Percentiles rank a stretch among this genome's conserved stretches.
These are phyloP conservation scores for Cyprinella venusta DNA, from an alignment of 2,797 vertebrate species.

Conservation along the genomic window DNA sequence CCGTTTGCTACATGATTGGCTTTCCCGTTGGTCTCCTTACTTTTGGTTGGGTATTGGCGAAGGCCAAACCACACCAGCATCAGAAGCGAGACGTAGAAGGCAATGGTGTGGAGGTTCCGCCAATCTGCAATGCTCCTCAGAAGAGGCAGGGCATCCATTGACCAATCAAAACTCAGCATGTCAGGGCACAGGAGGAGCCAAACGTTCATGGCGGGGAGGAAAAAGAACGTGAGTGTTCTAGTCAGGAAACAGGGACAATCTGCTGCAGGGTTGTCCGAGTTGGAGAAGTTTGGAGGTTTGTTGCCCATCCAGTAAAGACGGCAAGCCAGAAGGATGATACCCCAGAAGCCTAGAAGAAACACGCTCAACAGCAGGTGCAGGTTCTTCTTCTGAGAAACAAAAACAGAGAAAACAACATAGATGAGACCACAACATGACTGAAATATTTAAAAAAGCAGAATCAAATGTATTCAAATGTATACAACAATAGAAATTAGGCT, in stretches of 20 bases:
- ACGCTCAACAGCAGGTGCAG: slow-evolving; percentile 86
- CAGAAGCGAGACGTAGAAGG: slow-evolving; percentile 87
- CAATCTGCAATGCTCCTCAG: slow-evolving; percentile 85
- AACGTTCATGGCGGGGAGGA: slow-evolving; percentile 91
- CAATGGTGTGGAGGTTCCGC: slow-evolving; percentile 88
- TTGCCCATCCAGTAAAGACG: slow-evolving; percentile 99
- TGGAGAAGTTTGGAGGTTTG: slow-evolving; percentile 98
- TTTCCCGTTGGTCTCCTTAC: slow-evolving; percentile 86
- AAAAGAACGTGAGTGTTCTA: slow-evolving; percentile 89
- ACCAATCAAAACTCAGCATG: slow-evolving; percentile 98
- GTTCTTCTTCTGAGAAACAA: slow-evolving; percentile 86
- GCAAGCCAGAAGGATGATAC: slow-evolving; percentile 83
- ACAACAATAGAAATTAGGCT: neutral
- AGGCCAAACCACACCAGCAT: slow-evolving; percentile 84
- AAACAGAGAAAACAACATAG: slow-evolving; percentile 54
- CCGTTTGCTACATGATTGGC: slow-evolving; percentile 82
- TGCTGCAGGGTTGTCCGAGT: slow-evolving; percentile 97
- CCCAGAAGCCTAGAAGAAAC: slow-evolving; percentile 87
- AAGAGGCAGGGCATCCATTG: slow-evolving; percentile 97
- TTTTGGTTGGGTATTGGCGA: slow-evolving; percentile 69
- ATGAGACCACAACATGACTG: neutral
- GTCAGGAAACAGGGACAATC: slow-evolving; percentile 88
- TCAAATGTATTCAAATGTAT: slow-evolving; percentile 22
- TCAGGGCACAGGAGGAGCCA: slow-evolving; percentile 96
- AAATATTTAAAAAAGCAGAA: neutral